Conservation (phyloP, 2,888 invertebrate genomes). For the Coenonympha glycerion region DNA sequence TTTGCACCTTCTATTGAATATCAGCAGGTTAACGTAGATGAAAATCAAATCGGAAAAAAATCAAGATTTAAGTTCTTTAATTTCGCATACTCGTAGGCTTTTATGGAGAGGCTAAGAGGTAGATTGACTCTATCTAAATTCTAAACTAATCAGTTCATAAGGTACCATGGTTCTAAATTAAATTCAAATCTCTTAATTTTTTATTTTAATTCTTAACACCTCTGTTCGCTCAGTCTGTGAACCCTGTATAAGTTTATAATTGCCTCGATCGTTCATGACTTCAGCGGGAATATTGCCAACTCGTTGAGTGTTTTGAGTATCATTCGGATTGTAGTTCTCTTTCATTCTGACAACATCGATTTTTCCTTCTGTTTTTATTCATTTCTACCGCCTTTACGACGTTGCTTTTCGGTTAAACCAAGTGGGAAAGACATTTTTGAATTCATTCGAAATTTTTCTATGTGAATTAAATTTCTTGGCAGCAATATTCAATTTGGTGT, state of each 20-base stretch:
- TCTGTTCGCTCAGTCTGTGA: not conserved
- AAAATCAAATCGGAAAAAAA: too few relatives aligned
- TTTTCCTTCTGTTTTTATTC: conserved; percentile 1
- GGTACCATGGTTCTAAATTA: not conserved
- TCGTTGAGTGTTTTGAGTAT: conserved; percentile 21
- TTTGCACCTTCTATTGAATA: too few relatives aligned
- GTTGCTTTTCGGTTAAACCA: not conserved
- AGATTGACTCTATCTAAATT: too few relatives aligned
- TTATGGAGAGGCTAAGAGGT: too few relatives aligned
- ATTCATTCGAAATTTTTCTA: not conserved
- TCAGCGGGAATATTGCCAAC: conserved; percentile 28
- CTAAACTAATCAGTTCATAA: too few relatives aligned
- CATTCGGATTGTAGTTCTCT: conserved; percentile 16
- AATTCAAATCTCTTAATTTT: not conserved
- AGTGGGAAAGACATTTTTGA: not conserved
- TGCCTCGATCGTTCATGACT: conserved; percentile 24
- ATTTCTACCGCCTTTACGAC: not conserved
- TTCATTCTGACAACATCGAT: conserved; percentile 13
- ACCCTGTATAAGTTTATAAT: conserved; percentile 22
- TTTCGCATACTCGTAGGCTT: too few relatives aligned
- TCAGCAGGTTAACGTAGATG: too few relatives aligned
- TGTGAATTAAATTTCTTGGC: not conserved
- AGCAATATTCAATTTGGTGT: too few relatives aligned
- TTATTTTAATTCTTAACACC: too few relatives aligned
- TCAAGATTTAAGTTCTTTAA: too few relatives aligned